Evolutionary conservation across 1,140 invertebrate species (phyloP).

Genomic region (Macrosteles quadrilineatus): DNA sequence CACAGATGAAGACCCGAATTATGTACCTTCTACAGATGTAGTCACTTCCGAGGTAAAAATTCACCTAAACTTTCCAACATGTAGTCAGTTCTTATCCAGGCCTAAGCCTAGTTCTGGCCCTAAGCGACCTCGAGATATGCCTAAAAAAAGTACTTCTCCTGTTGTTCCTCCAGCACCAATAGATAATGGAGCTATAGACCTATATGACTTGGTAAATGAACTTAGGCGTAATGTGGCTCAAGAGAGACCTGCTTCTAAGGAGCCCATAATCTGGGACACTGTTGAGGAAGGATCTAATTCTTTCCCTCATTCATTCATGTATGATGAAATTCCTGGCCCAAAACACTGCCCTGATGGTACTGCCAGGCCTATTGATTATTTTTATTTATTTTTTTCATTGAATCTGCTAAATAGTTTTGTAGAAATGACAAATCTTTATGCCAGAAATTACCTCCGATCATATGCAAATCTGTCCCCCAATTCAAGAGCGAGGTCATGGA

Average conservation of each 20-base stretch:
- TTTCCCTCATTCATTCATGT: not conserved
- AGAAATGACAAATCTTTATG: not conserved
- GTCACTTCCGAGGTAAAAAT: not conserved
- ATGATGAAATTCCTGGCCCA: slow-evolving; percentile 8
- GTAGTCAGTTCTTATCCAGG: too few relatives aligned
- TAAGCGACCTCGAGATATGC: too few relatives aligned
- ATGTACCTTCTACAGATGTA: not conserved
- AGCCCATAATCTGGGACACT: too few relatives aligned
- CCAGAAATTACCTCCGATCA: not conserved
- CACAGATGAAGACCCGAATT: not conserved
- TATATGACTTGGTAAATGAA: too few relatives aligned
- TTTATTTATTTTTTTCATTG: not conserved
- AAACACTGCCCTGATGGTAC: slow-evolving; percentile 1
- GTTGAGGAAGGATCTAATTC: too few relatives aligned
- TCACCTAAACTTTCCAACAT: not conserved
- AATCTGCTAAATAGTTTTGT: not conserved
- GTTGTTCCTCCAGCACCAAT: too few relatives aligned
- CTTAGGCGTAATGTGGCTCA: too few relatives aligned
- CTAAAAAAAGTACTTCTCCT: too few relatives aligned
- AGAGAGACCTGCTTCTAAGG: too few relatives aligned
- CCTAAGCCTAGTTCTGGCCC: too few relatives aligned
- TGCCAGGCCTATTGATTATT: not conserved
- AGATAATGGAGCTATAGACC: too few relatives aligned
- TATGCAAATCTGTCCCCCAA: not conserved
- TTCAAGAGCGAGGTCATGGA: not conserved